Evolutionary conservation across 35 echinoderm and acorn worm species (phyloP), one percentile per base, ranked within the genome.

Genomic region (Eucidaris tribuloides): DNA sequence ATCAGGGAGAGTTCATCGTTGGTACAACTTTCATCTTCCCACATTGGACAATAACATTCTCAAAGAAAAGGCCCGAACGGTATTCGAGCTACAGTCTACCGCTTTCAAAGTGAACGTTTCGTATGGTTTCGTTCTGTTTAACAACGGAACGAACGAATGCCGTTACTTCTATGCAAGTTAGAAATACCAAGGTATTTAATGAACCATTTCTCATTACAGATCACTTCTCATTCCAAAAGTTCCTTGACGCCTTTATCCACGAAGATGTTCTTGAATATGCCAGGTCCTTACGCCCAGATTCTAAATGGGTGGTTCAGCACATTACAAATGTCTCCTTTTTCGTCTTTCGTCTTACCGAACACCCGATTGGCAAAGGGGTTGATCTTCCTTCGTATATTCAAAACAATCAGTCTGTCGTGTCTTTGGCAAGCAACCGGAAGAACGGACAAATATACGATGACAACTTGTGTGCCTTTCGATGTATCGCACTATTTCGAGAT

Each of bases 401-500:
- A 1, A 35, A 85, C 30, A 85, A 85, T 35, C 39, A 46, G 4
- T 41, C 6, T 9, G 24, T 85, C 11, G 50, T 85, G 5, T 27
- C 63, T 11, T 65, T 85, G 40, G 42, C 22, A 1, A 85, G 54
- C 5, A 85, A 35, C 38, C 39, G 36, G 24, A 33, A 71, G 32
- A 85, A 37, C 23, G 82, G 82, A 31, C 18, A 29, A 13, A 1
- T 39, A 13, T 85, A 71, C 63, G 44, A 70, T 0, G 82, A 85
- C 31, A 55, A 85, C 30, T 15, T 85, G 32, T 85, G 82, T 34
- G 68, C 72, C 23, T 85, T 85, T 43, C 34, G 50, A 4, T 87
- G 84, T 87, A 34, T 78, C 18, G 84, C 37, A 18, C 36, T 87
- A 6, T 5, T 56, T 42, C 33, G 36, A 62, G 72, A 55, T 19